A percentile compares a stretch with the other conserved stretches of the same genome.
Conservation (phyloP, 2,113 vertebrate genomes). For the Ictalurus punctatus region DNA sequence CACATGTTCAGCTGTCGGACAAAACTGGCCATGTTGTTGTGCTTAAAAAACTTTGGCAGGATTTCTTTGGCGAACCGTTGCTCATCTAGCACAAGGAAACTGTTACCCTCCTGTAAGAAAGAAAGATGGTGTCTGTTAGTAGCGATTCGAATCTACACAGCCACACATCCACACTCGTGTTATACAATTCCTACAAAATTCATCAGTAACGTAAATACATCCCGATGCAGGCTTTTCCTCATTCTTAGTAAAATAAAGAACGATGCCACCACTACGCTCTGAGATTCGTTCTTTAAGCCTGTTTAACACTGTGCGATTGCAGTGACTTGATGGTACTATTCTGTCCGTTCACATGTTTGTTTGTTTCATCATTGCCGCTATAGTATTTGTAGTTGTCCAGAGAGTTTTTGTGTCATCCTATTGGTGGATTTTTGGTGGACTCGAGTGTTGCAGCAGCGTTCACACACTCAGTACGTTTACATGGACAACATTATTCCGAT, state of each 20-base stretch:
- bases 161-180: background rate
- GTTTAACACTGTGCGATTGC: background rate
- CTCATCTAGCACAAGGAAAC: slow-evolving; percentile 93
- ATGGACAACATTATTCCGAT: too few relatives aligned
- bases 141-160: background rate
- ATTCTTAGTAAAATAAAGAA: background rate
- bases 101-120: slow-evolving; percentile 86
- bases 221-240: background rate
- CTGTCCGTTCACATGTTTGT: background rate
- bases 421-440: background rate
- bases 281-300: background rate
- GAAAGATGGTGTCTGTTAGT: background rate
- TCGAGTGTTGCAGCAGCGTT: background rate
- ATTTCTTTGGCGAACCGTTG: slow-evolving; percentile 96
- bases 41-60: slow-evolving; percentile 97
- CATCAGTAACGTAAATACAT: background rate
- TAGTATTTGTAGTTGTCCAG: background rate
- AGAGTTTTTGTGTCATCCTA: background rate
- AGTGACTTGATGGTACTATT: background rate
- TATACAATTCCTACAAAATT: background rate
- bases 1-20: slow-evolving; percentile 98
- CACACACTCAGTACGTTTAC: background rate
- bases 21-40: slow-evolving; percentile 99
- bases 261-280: background rate
- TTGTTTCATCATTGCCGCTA: background rate